These are phyloP conservation scores for Spinibarbus caldwelli DNA, from an alignment of 2,797 vertebrate genomes.

Conservation along the genomic window DNA sequence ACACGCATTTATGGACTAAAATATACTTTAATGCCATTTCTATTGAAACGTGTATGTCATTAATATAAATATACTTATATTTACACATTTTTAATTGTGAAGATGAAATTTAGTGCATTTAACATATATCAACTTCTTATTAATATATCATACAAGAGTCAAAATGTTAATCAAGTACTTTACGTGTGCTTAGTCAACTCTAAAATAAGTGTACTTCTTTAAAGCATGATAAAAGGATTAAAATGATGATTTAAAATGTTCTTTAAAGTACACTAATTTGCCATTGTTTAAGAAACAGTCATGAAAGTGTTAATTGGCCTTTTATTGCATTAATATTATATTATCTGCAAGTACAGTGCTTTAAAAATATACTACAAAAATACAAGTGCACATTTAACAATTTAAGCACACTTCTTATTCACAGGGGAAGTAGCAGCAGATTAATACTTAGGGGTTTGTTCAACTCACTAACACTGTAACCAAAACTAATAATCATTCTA, in stretches of 20 bases:
- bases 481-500: background rate
- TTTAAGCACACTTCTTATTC: background rate
- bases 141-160: background rate
- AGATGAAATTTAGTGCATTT: background rate
- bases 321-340: background rate
- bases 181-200: background rate
- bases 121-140: too few relatives aligned
- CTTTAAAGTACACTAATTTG: background rate
- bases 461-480: background rate
- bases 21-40: too few relatives aligned
- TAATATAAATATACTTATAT: background rate
- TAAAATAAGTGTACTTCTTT: background rate
- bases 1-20: too few relatives aligned
- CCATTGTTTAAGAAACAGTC: background rate
- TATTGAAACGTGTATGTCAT: background rate
- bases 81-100: background rate
- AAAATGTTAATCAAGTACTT: background rate
- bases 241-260: background rate
- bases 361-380: too few relatives aligned
- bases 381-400: too few relatives aligned
- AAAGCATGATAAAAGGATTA: background rate
- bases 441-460: background rate
- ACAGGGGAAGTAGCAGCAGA: background rate
- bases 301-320: background rate
- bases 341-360: background rate